Evolutionary conservation across 2,113 vertebrate genomes (phyloP).

Genomic region (Motacilla alba): DNA sequence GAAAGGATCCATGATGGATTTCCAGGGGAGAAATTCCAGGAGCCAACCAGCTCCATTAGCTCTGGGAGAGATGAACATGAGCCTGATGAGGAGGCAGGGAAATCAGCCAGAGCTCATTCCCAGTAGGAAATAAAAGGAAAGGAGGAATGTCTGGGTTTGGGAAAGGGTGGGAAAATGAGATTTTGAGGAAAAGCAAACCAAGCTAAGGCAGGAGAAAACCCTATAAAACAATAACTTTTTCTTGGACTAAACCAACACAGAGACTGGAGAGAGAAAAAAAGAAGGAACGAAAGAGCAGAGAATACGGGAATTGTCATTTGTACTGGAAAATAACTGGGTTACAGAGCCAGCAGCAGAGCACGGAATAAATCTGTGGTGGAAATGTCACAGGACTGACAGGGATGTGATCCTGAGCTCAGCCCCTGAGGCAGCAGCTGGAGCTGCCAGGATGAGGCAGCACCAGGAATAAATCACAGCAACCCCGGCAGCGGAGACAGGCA

Average conservation of each 20-base stretch:
- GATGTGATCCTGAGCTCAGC: not conserved
- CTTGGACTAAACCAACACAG: not conserved
- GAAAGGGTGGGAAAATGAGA: not conserved
- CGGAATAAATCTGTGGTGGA: not conserved
- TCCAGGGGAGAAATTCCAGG: not conserved
- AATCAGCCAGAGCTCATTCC: not conserved
- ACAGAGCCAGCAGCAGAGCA: not conserved
- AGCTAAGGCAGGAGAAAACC: not conserved
- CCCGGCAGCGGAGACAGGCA: not conserved
- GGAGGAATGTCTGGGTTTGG: not conserved
- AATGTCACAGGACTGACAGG: not conserved
- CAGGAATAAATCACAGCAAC: not conserved
- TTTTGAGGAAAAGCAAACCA: not conserved
- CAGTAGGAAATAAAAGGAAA: not conserved
- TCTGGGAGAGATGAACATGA: not conserved
- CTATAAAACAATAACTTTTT: not conserved
- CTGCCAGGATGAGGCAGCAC: not conserved
- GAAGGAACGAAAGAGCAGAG: not conserved
- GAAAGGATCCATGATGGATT: not conserved
- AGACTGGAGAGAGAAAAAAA: not conserved
- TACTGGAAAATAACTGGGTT: not conserved
- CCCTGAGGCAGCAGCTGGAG: conserved; percentile 26
- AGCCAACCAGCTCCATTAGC: not conserved
- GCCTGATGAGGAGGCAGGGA: not conserved
- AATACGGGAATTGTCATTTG: not conserved